Percentiles rank a stretch among this genome's conserved stretches.
Evolutionary conservation across 2,888 invertebrate species (phyloP).

Genomic region (Theretra japonica): DNA sequence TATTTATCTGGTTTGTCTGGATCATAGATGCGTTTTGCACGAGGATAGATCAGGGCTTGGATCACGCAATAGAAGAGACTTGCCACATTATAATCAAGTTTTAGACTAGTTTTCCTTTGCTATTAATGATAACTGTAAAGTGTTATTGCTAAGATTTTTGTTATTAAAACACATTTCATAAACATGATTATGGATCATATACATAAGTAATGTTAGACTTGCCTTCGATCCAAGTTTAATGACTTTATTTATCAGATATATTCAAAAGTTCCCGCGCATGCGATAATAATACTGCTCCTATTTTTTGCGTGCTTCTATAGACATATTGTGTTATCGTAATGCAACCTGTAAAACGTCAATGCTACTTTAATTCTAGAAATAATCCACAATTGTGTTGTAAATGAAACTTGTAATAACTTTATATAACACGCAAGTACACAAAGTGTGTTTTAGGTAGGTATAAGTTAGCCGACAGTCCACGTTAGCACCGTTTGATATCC

Average conservation of each 20-base stretch:
- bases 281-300: no score
- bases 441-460: not conserved
- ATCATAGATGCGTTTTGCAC: constrained; percentile 2
- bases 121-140: not conserved
- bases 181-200: no score
- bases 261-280: no score
- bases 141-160: not conserved
- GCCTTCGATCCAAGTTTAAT: no score
- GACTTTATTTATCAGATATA: no score
- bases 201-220: no score
- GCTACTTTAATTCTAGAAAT: not conserved
- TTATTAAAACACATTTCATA: no score
- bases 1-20: not conserved
- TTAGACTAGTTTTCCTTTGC: constrained; percentile 7
- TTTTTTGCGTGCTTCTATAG: no score
- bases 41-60: not conserved
- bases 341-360: no score
- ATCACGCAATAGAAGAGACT: not conserved
- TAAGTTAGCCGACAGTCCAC: not conserved
- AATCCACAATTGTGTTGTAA: not conserved
- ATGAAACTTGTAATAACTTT: not conserved
- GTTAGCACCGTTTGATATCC: constrained; percentile 40
- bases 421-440: not conserved
- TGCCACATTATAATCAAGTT: not conserved
- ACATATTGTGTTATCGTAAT: no score